These are phyloP conservation scores for Chrysopilus asiliformis DNA, from an alignment of 2,888 invertebrate species.

Conservation along the genomic window DNA sequence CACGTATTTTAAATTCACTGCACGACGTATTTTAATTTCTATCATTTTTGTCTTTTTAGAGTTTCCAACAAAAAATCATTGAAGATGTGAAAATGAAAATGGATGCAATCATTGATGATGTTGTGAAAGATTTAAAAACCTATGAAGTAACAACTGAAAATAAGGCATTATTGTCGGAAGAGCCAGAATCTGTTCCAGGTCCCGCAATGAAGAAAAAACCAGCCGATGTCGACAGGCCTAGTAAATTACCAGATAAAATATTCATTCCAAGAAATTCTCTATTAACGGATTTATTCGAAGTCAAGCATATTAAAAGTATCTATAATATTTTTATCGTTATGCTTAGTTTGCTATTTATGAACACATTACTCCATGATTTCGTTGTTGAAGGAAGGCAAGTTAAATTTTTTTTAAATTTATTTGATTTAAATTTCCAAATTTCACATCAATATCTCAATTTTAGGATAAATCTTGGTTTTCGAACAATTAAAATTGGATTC, in stretches of 20 bases:
- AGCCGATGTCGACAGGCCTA: no score
- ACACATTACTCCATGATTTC: conserved; percentile 59
- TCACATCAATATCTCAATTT: conserved; percentile 16
- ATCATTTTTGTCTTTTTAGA: no score
- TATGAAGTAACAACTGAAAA: no score
- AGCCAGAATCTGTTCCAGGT: no score
- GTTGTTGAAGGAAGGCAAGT: conserved; percentile 55
- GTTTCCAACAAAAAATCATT: no score
- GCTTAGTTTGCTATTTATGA: conserved; percentile 55
- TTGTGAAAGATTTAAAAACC: no score
- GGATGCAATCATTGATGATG: no score
- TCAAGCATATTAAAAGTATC: conserved; percentile 67
- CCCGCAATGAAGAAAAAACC: no score
- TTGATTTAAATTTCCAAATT: background rate
- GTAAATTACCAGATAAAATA: conserved; percentile 45
- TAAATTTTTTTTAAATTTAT: background rate
- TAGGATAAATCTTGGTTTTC: conserved; percentile 44
- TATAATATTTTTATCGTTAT: conserved; percentile 75
- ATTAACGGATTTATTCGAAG: conserved; percentile 64
- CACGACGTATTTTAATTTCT: no score
- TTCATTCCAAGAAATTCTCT: conserved; percentile 63
- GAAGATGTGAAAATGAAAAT: no score
- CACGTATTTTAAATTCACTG: no score
- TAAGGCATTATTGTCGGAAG: no score
- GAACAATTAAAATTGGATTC: conserved; percentile 45